Base-by-base conservation (phyloP, 2,888 invertebrate species). In the Endomychus coccineus region DNA sequence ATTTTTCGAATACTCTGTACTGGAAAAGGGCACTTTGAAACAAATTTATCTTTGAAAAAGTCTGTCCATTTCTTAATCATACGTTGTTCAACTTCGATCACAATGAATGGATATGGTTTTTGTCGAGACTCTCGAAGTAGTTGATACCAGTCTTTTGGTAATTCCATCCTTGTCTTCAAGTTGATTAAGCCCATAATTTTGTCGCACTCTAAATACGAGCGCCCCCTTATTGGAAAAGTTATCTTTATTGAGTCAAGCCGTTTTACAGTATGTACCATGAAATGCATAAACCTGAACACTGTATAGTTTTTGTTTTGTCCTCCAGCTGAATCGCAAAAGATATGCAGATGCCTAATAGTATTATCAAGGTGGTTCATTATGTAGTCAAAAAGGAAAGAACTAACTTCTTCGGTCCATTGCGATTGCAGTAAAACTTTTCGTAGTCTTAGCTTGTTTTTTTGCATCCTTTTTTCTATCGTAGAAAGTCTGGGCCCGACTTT, bases 251-350 rank as follows among this genome's bases (percentile, higher is more conserved):
- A 7, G 21, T 40, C 28, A 22, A 42, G 34, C 21, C 42, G 23
- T 27, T 22, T 24, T 22, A 12, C 16, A 27, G 27, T 34, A 27
- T 21, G 42, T 16, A 53, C 48, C 24, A 55, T 16, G 30, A 43
- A 43, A 42, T 55, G 48, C 13, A 52, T 19, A 28, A 48, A 52
- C 17, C 50, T 40, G 29, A 50, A 47, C 30, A 53, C 28, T 10
- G 49, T 49, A 38, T 42, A 51, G 39, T 56, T 56, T 40, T 53
- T 56, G 40, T 55, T 56, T 39, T 55, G 54, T 12, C 51, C 52
- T 16, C 49, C 47, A 36, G 48, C 50, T 15, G 50, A 50, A 42
- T 54, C 53, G 39, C 53, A 56, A 39, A 54, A 55, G 28, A 54
- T 49, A 39, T 40, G 39, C 30, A 54, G 32, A 36, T 44, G 30